Evolutionary conservation across 2,888 invertebrate species (phyloP).

Genomic region (Tetragonisca angustula): DNA sequence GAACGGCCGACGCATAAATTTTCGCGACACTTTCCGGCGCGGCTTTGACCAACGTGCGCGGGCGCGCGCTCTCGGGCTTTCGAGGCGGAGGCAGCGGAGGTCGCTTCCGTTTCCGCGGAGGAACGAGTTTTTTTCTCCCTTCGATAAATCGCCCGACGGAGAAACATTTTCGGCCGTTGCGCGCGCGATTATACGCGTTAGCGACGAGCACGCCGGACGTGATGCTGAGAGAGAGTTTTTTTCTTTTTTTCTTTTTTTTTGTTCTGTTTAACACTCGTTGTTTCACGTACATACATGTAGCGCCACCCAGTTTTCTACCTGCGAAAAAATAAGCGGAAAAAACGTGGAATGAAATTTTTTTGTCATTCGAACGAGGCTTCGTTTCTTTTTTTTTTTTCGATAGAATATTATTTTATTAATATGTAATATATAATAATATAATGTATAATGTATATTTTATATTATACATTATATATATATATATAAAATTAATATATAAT

Average conservation of each 20-base stretch:
- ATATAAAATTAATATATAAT: too few species aligned
- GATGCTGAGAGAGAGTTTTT: not conserved
- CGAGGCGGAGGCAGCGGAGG: constrained; percentile 1
- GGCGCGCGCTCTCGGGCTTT: not conserved
- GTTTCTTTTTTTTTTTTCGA: too few species aligned
- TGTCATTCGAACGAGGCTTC: too few species aligned
- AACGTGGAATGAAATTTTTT: too few species aligned
- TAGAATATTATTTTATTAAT: too few species aligned
- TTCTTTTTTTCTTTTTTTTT: not conserved
- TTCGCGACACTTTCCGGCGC: not conserved
- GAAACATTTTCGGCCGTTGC: not conserved
- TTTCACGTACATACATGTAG: not conserved
- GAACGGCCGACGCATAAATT: constrained; percentile 22
- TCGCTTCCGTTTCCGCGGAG: constrained; percentile 41
- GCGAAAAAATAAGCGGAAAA: too few species aligned
- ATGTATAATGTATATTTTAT: too few species aligned
- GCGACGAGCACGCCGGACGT: not conserved
- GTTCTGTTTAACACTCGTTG: not conserved
- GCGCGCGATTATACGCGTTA: constrained; percentile 1
- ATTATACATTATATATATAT: too few species aligned
- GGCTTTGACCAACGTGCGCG: not conserved
- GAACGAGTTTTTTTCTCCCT: constrained; percentile 2
- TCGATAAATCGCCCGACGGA: constrained; percentile 30
- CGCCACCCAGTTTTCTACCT: too few species aligned
- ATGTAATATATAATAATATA: too few species aligned